phyloP scores from a whole-genome alignment of 2,888 invertebrate species.

The Cremastinae sp. region DNA sequence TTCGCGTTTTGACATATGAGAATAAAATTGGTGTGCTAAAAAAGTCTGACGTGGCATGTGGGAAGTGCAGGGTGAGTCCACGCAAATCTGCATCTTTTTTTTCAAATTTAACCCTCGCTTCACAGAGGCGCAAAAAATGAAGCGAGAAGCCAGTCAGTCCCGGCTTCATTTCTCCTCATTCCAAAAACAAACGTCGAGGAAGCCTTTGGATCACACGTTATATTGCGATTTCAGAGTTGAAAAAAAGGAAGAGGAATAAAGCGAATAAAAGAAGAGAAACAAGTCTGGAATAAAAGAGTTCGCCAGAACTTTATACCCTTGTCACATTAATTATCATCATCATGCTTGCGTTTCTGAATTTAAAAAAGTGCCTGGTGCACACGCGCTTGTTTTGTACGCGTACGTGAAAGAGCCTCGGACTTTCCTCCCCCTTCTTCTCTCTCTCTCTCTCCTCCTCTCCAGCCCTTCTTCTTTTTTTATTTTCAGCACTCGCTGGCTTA shows the following conservation, averaged over 20 bases:
- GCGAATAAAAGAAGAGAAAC: slow-evolving; percentile 6
- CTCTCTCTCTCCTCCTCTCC: slow-evolving; percentile 30
- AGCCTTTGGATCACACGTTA: too few species aligned
- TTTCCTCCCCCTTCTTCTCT: slow-evolving; percentile 40
- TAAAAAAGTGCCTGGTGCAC: slow-evolving; percentile 28
- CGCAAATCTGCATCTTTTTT: slow-evolving; percentile 13
- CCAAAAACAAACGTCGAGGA: too few species aligned
- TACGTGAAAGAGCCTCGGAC: slow-evolving; percentile 30
- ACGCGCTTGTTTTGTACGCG: neutral
- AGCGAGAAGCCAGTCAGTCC: slow-evolving; percentile 12
- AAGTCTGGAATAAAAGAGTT: slow-evolving; percentile 35
- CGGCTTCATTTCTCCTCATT: slow-evolving; percentile 15
- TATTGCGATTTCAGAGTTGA: slow-evolving; percentile 6
- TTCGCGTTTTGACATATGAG: neutral
- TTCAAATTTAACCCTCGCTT: slow-evolving; percentile 41
- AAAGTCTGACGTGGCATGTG: neutral
- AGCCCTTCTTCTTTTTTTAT: slow-evolving; percentile 11
- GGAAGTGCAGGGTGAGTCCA: slow-evolving; percentile 26
- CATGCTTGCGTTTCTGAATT: slow-evolving; percentile 54
- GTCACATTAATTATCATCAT: slow-evolving; percentile 63
- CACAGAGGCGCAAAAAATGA: slow-evolving; percentile 30
- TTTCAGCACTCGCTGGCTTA: slow-evolving; percentile 38
- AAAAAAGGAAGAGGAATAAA: slow-evolving; percentile 1
- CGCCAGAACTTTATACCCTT: slow-evolving; percentile 41
- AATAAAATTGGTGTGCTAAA: neutral